These are phyloP conservation scores for Promerops cafer DNA, from an alignment of 2,113 vertebrate genomes.

Conservation along the genomic window DNA sequence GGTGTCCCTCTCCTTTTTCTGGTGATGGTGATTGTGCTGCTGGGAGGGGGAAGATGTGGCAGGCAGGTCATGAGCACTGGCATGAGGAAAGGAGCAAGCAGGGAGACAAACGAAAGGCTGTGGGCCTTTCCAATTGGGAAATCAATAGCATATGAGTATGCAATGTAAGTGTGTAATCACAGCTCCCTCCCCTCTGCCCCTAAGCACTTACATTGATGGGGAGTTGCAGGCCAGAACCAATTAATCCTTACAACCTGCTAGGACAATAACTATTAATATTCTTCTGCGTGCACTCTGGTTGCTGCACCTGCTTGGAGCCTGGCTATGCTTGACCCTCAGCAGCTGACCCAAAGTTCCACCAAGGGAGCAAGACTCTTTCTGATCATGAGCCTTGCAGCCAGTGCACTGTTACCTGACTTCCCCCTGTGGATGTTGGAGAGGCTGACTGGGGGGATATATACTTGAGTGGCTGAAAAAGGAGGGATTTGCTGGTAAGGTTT, in stretches of 20 bases:
- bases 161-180: not conserved
- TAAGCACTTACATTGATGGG: not conserved
- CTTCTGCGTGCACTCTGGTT: not conserved
- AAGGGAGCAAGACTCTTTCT: not conserved
- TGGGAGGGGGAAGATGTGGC: not conserved
- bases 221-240: conserved; percentile 2
- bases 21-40: not conserved
- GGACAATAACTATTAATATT: conserved; percentile 37
- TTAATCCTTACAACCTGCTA: conserved; percentile 33
- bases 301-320: not conserved
- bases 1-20: not conserved
- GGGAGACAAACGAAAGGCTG: not conserved
- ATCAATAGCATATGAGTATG: conserved; percentile 32
- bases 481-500: not conserved
- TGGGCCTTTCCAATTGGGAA: conserved; percentile 10
- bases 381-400: not conserved
- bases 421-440: not conserved
- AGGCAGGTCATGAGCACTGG: not conserved
- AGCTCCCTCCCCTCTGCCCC: conserved; percentile 4
- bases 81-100: not conserved
- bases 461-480: not conserved
- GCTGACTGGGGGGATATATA: not conserved
- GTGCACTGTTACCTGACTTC: not conserved
- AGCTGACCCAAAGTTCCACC: not conserved
- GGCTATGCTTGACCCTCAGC: not conserved